Evolutionary conservation across 2,888 invertebrate genomes (phyloP).

Genomic region (Drosophila nigricruria): DNA sequence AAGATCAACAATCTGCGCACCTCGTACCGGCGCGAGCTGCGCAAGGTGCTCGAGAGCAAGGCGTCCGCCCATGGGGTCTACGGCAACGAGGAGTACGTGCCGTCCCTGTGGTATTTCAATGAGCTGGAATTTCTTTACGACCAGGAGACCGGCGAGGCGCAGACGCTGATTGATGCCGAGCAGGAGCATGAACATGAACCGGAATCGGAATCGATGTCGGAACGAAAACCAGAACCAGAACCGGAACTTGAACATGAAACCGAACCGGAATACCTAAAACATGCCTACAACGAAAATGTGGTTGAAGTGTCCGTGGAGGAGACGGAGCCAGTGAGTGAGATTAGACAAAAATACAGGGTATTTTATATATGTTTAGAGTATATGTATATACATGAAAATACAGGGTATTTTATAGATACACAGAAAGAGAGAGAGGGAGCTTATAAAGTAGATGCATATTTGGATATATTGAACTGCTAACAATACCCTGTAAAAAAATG

Average conservation of each 20-base stretch:
- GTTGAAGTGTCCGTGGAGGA: conserved; percentile 17
- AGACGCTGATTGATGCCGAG: conserved; percentile 7
- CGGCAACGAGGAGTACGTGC: conserved; percentile 45
- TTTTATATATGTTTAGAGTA: neutral
- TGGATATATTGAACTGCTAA: too few species aligned
- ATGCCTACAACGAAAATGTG: conserved; percentile 10
- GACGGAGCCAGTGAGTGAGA: conserved; percentile 18
- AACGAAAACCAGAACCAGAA: neutral
- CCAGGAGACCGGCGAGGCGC: conserved; percentile 56
- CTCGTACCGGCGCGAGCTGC: conserved; percentile 67
- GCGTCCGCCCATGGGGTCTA: neutral
- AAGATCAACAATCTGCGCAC: conserved; percentile 73
- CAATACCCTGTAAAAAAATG: too few species aligned
- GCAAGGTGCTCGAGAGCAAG: conserved; percentile 56
- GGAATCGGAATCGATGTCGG: neutral
- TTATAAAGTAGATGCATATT: too few species aligned
- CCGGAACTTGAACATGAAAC: neutral
- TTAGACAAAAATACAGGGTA: neutral
- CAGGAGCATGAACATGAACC: neutral
- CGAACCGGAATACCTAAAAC: conserved; percentile 5
- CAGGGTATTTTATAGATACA: too few species aligned
- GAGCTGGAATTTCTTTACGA: conserved; percentile 67
- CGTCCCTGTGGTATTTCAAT: conserved; percentile 63
- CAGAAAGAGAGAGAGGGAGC: too few species aligned
- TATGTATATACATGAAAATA: too few species aligned